A percentile compares a stretch with the other conserved stretches of the same genome.
Evolutionary conservation across 2,888 invertebrate species (phyloP).

Genomic region (Drosophila falleni): DNA sequence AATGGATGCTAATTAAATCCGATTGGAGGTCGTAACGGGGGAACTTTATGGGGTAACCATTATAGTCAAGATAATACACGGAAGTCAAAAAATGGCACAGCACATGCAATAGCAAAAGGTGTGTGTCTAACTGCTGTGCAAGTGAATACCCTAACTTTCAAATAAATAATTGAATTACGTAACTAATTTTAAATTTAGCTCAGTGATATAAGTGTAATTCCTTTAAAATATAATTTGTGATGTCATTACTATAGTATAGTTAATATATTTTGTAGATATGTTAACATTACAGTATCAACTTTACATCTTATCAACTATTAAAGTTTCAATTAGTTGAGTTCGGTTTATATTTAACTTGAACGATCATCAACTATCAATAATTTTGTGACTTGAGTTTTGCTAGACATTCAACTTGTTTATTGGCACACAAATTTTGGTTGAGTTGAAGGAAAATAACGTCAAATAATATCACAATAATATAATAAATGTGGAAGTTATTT

Average conservation of each 20-base stretch:
- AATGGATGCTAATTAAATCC: slow-evolving; percentile 37
- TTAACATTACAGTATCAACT: no score
- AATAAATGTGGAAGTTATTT: no score
- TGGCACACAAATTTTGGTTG: background rate
- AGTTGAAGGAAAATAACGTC: background rate
- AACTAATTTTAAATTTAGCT: no score
- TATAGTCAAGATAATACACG: slow-evolving; percentile 26
- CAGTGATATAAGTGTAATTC: no score
- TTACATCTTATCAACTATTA: no score
- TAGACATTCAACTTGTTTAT: background rate
- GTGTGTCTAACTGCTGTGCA: background rate
- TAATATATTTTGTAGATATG: no score
- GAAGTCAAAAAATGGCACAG: slow-evolving; percentile 30
- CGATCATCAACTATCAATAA: no score
- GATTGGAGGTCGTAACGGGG: background rate
- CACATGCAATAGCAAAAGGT: slow-evolving; percentile 20
- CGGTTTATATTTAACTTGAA: background rate
- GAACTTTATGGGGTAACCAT: slow-evolving; percentile 14
- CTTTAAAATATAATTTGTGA: no score
- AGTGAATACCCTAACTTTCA: background rate
- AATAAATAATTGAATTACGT: background rate
- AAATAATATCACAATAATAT: no score
- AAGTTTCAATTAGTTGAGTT: background rate
- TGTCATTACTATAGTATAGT: no score
- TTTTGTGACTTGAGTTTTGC: background rate